Evolutionary conservation across 2,888 invertebrate species (phyloP), one percentile per base, ranked within the genome.

Genomic region (Cerceris rybyensis): DNA sequence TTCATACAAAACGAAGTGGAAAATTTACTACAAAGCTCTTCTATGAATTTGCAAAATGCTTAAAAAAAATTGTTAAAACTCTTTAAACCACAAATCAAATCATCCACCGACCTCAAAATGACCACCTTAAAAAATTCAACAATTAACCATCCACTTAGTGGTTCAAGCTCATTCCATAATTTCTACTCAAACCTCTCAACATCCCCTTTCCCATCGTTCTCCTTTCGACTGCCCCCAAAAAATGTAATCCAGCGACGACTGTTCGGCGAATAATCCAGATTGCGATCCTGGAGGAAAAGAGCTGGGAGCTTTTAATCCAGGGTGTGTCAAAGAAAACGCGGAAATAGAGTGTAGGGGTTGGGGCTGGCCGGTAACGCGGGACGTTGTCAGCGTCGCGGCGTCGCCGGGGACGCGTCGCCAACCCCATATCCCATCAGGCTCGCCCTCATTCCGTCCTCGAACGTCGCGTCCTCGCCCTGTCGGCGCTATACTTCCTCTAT

Each of bases 371-470:
- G 59, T 61, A 70, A 43, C 14, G 49, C 57, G 59, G 55, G 55
- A 60, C 70, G 81, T 82, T 88, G 86, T 89, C 86, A 87, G 87
- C 89, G 89, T 88, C 89, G 84, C 81, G 80, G 78, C 86, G 89
- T 88, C 90, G 88, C 90, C 88, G 86, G 87, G 89, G 88, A 89
- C 86, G 85, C 83, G 84, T 78, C 86, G 82, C 82, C 85, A 73
- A 85, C 82, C 85, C 80, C 73, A 58, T 77, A 77, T 84, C 85
- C 85, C 86, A 82, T 88, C 88, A 83, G 79, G 57, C 76, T 82
- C 81, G 70, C 70, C 82, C 80, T 75, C 82, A 58, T 78, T 74
- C 79, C 81, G 58, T 28, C 28, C 64, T 75, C 70, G 50, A 28
- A 28, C 28, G 28, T 28, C 1, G 39, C 65, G 55, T 67, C 50